Conservation (phyloP, 2,113 vertebrate genomes). For the Saguinus midas region DNA sequence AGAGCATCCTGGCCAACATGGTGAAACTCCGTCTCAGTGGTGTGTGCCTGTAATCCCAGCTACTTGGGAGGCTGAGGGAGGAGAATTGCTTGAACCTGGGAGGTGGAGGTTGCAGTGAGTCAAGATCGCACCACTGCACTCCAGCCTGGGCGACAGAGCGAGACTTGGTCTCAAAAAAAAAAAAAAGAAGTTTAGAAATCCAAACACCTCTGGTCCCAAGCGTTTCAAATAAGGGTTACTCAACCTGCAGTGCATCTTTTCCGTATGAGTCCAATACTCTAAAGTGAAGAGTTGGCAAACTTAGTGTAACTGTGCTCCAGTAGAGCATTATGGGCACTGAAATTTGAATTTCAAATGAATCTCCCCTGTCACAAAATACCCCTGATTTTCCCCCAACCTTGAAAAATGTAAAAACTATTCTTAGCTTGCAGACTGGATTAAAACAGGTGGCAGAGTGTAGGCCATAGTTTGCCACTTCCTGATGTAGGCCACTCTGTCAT, state of each 20-base stretch:
- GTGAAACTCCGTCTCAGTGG: no score
- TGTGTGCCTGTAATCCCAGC: no score
- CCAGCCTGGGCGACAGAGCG: no score
- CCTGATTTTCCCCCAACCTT: neutral
- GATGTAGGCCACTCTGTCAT: neutral
- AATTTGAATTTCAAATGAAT: neutral
- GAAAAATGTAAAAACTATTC: neutral
- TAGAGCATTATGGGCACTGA: neutral
- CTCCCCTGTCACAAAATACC: neutral
- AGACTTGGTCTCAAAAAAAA: no score
- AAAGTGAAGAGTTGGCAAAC: neutral
- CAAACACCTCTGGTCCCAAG: neutral
- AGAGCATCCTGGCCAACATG: no score
- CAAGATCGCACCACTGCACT: no score
- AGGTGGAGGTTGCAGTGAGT: no score
- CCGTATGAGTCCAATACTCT: neutral
- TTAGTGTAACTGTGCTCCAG: neutral
- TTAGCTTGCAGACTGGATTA: neutral
- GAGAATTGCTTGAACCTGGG: no score
- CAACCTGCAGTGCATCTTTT: neutral
- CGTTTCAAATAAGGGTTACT: neutral
- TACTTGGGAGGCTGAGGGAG: no score
- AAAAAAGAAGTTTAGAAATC: neutral
- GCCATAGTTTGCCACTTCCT: neutral
- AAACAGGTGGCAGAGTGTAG: neutral